A percentile compares a stretch with the other conserved stretches of the same genome.
These are phyloP conservation scores for Polyodon spathula DNA, from an alignment of 2,113 vertebrate species.

Conservation along the genomic window DNA sequence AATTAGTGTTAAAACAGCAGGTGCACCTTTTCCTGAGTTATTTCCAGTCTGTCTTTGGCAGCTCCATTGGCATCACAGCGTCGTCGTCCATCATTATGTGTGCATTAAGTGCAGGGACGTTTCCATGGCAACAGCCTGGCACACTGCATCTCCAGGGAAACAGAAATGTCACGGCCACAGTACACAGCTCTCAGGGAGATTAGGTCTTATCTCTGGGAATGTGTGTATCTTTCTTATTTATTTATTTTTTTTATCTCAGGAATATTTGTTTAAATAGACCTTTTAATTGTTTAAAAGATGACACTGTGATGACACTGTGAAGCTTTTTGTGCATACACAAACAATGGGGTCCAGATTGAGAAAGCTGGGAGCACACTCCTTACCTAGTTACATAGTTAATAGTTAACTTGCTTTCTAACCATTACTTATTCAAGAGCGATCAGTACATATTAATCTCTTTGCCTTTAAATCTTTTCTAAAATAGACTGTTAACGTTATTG, in stretches of 20 bases:
- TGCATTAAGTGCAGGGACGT: conserved; percentile 59
- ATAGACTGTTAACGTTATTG: too few species aligned
- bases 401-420: too few species aligned
- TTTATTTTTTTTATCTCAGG: not conserved
- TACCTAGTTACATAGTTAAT: too few species aligned
- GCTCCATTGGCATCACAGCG: conserved; percentile 3
- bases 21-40: conserved; percentile 42
- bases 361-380: too few species aligned
- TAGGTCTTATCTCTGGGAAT: conserved; percentile 5
- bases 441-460: too few species aligned
- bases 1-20: conserved; percentile 66
- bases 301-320: too few species aligned
- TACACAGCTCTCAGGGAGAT: conserved; percentile 45
- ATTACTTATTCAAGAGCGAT: too few species aligned
- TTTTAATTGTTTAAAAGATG: too few species aligned
- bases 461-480: too few species aligned
- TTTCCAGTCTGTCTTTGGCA: not conserved
- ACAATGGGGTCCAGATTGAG: too few species aligned
- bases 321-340: too few species aligned
- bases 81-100: conserved; percentile 37
- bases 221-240: not conserved
- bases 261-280: not conserved
- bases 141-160: conserved; percentile 67
- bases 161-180: conserved; percentile 70
- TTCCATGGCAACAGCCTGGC: conserved; percentile 65